Percentiles rank a stretch among this genome's conserved stretches.
Conservation (phyloP, 2,797 vertebrate species). For the Sebastes trivittatus region DNA sequence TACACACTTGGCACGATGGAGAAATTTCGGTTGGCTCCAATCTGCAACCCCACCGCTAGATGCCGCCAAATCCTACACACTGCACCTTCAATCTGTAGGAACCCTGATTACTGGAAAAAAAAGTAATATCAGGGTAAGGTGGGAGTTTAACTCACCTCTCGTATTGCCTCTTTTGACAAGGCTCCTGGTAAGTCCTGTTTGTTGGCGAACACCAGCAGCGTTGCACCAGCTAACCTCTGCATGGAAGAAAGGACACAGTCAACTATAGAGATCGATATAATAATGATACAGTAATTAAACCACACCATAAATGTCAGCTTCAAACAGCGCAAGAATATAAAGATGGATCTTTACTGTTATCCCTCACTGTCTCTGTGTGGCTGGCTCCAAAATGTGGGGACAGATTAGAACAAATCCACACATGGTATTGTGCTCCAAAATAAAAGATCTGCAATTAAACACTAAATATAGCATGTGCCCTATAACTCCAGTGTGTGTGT, state of each 20-base stretch:
- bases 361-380: neutral
- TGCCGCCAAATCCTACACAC: no score
- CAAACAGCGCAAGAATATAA: neutral
- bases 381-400: no score
- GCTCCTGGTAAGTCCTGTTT: constrained; percentile 75
- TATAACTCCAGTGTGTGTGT: neutral
- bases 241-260: neutral
- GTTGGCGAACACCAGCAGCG: constrained; percentile 91
- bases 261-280: neutral
- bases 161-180: constrained; percentile 68
- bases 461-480: neutral
- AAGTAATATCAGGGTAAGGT: rapidly evolving
- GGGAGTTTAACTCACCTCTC: constrained; percentile 38
- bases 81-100: no score
- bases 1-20: no score
- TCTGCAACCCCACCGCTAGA: no score
- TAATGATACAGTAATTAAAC: neutral
- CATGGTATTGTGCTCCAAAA: neutral
- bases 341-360: neutral
- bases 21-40: no score
- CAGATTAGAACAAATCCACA: no score
- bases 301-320: neutral
- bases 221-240: constrained; percentile 91
- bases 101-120: neutral
- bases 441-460: neutral